These are phyloP conservation scores for Machaerirhynchus nigripectus DNA, from an alignment of 2,113 vertebrate species.

Conservation along the genomic window DNA sequence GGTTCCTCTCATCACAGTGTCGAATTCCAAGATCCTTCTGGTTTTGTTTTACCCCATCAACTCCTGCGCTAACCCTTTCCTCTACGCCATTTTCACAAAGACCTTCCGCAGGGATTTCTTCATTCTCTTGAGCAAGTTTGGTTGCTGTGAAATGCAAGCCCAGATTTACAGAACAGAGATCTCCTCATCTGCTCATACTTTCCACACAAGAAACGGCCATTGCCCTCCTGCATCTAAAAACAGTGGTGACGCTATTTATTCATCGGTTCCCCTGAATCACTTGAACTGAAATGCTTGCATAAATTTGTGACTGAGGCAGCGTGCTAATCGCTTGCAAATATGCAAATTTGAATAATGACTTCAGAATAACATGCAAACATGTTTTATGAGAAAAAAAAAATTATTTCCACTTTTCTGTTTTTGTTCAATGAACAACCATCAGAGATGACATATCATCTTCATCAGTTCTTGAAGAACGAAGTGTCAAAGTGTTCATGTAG, in stretches of 20 bases:
- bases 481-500: neutral
- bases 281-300: constrained; percentile 48
- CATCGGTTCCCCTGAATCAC: constrained; percentile 74
- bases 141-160: constrained; percentile 85
- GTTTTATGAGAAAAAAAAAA: neutral
- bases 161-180: constrained; percentile 92
- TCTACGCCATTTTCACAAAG: constrained; percentile 95
- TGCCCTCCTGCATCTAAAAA: constrained; percentile 75
- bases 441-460: neutral
- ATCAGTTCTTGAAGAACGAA: neutral
- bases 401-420: neutral
- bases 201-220: constrained; percentile 75
- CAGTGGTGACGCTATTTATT: constrained; percentile 73
- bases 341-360: constrained; percentile 15
- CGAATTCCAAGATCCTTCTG: constrained; percentile 91
- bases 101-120: constrained; percentile 94
- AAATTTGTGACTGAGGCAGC: neutral
- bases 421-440: neutral
- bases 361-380: neutral
- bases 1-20: constrained; percentile 91
- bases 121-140: constrained; percentile 87
- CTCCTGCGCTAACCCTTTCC: constrained; percentile 94
- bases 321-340: neutral
- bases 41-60: constrained; percentile 98
- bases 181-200: constrained; percentile 78